Evolutionary conservation across 2,888 invertebrate species (phyloP), one percentile per base, ranked within the genome.

Genomic region (Amblyjoppa proteus): DNA sequence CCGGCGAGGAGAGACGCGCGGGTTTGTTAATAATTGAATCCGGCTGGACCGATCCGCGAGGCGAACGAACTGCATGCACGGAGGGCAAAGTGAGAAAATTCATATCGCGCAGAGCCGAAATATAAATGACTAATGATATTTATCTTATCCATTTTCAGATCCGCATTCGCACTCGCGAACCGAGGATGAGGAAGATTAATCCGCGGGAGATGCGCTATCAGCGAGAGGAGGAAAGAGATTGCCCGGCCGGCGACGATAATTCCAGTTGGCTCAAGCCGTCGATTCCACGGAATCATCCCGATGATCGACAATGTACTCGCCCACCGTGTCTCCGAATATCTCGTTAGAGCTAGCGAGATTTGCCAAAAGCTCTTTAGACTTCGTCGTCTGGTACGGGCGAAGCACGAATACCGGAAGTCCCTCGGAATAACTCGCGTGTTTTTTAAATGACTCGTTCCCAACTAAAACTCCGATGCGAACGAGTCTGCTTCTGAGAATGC

Each of bases 61-160:
- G 88, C 85, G 78, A 88, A 87, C 85, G 87, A 84, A 87, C 87
- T 83, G 68, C 69, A 41, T 61, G 16, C 34, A 13, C 68, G 38
- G 38, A 11, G n/a, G 31, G 25, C 20, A 68, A 45, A 45, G 25
- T 25, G 20, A 49, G 56, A n/a, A 61, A 64, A 61, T 58, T 45
- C 31, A 16, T 45, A 20, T 38, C 3, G 9, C 9, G 64, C 64
- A 9, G 31, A 16, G 34, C 6, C 34, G 64, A 64, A 3, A 34
- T 28, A 64, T 34, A 7, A 16, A 45, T 53, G 28, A 78, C 11
- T 28, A 41, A 45, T 16, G 28, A 56, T 56, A 45, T 68, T 41
- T 34, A 69, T 68, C 66, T 38, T 38, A 77, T 77, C 68, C 68
- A 53, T 41, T 77, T 41, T 53, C 51, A 41, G 31, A 51, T n/a